Base-by-base conservation (phyloP, 2,113 vertebrate species). In the Rhinichthys klamathensis region DNA sequence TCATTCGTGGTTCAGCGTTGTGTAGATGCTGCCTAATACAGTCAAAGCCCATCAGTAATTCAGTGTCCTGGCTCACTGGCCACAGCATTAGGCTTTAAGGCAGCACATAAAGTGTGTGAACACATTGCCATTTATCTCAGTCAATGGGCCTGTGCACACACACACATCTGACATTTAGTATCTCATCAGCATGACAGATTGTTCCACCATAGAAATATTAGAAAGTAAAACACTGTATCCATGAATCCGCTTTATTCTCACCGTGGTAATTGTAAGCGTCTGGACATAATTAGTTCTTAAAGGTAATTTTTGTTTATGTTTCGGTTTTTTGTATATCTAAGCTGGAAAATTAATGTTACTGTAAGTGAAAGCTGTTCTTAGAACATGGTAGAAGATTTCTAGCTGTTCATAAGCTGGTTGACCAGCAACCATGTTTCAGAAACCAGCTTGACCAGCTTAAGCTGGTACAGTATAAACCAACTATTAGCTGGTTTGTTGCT, bases 31-130 rank as follows among this genome's bases (percentile, higher is more conserved):
- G 41, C 51, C 65, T 67, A 46, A 82, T 88, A 54, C 51, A 81
- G 54, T 80, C 82, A 35, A 67, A 73, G 84, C 60, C 79, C 54
- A 78, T 85, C 81, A 54, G 82, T 80, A 84, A 87, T 86, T 87
- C 81, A 84, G 76, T 74, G 76, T 65, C 75, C 75, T 76, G 63
- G 27, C 80, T 75, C 76, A 84, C 70, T 69, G 67, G 38, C 27
- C 27, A 25, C 79, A 63, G 61, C 56, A 69, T 81, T 75, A 79
- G 44, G 46, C 75, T 74, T 73, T 73, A 60, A 74, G 61, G 69
- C 72, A 44, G 10, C 16, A 35, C 60, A 84, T 79, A 80, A 80
- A 72, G 58, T 46, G 65, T 51, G 16, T 77, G 25, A 82, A 82
- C 63, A 69, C 80, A n/a, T 51, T 25, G 44, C 67, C 11, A 27